Evolutionary conservation across 92 coral and sea anemone genomes (phyloP), one percentile per base, ranked within the genome.

Genomic region (Hydrozoanthus gracilis): DNA sequence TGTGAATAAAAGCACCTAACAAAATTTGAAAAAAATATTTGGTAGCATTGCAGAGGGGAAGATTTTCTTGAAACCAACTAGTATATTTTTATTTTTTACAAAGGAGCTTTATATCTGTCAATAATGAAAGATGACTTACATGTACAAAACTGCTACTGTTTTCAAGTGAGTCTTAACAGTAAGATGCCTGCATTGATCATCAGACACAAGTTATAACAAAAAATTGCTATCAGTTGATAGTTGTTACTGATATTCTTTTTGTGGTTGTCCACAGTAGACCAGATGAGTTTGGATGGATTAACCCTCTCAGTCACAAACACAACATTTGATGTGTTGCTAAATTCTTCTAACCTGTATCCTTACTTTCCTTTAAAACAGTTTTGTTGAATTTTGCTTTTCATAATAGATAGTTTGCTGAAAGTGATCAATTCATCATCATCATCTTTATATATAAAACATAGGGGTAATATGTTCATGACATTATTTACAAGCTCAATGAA

Each of bases 221-320:
- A 68, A 68, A 68, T 68, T 68, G 73, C 73, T 68, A 68, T 68
- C 73, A 27, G 35, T 68, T 68, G 73, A 68, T 68, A 68, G 73
- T 68, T 68, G 73, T 68, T 68, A 68, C 73, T 68, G 73, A 68
- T 68, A 68, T 68, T 68, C 73, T 68, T 68, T 68, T 68, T 68
- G 73, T 68, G 73, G 73, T 68, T 68, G 73, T 68, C 73, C 47
- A 68, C 47, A 68, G 73, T 68, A 68, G 73, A 68, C 73, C 73
- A 68, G 73, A 68, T 68, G 73, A 68, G 73, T 68, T 68, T 68
- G 73, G 73, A 68, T 68, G 73, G 3, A 68, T 68, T 68, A 68
- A 68, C 73, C 73, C 73, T 68, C 73, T 68, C 73, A 68, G 73
- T 68, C 73, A 68, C 73, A 68, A 17, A 68, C 73, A 68, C 73